A percentile compares a stretch with the other conserved stretches of the same genome.
phyloP scores from a whole-genome alignment of 1,140 invertebrate genomes.

The Drosophila bifasciata region DNA sequence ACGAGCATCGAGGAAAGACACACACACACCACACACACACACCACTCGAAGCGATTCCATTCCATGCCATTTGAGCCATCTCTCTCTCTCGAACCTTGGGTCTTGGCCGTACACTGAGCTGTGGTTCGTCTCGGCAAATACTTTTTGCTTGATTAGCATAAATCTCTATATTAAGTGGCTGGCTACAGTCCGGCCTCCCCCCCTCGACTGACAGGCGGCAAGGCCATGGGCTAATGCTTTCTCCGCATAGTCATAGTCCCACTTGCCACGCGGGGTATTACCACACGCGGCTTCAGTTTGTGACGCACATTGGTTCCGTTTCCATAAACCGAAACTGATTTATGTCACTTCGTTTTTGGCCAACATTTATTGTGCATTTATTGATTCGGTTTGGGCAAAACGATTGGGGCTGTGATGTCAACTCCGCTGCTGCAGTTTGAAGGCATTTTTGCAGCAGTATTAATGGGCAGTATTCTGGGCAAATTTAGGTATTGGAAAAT shows the following conservation, averaged over 20 bases:
- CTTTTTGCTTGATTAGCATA: conserved; percentile 64
- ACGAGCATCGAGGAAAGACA: conserved; percentile 13
- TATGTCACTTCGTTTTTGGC: background rate
- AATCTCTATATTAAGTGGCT: conserved; percentile 65
- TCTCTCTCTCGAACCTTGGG: too few relatives aligned
- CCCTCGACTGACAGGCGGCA: conserved; percentile 44
- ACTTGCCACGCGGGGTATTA: conserved; percentile 7
- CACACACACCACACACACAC: too few relatives aligned
- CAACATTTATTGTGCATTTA: background rate
- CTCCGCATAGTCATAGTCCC: conserved; percentile 7
- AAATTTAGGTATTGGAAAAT: too few relatives aligned
- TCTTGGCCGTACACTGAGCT: conserved; percentile 10
- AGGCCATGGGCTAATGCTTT: conserved; percentile 40
- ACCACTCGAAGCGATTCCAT: background rate
- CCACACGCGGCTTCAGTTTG: conserved; percentile 2
- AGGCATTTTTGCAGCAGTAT: too few relatives aligned
- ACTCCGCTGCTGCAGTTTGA: too few relatives aligned
- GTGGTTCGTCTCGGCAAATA: conserved; percentile 49
- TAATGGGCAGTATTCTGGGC: too few relatives aligned
- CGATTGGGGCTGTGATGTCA: conserved; percentile 3
- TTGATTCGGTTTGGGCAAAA: background rate
- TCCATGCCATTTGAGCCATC: conserved; percentile 25
- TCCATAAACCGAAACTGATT: conserved; percentile 1
- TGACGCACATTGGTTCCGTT: background rate
- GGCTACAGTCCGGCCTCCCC: background rate